These are phyloP conservation scores for Willisornis vidua DNA, from an alignment of 2,113 vertebrate genomes.

Conservation along the genomic window DNA sequence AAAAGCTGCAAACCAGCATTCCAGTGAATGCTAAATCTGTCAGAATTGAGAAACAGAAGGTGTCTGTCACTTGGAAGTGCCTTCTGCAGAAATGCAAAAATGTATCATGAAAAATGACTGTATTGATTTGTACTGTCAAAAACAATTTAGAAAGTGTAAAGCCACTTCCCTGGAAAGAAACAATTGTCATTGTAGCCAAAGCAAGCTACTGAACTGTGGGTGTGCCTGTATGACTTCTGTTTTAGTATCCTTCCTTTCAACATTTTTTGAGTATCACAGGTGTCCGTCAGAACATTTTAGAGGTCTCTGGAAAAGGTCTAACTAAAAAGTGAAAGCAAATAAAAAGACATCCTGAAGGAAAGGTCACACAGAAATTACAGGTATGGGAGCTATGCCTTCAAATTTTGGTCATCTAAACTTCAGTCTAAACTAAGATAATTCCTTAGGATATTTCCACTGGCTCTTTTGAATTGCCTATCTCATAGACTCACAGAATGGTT, in stretches of 20 bases:
- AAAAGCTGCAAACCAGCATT: neutral
- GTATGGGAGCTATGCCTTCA: neutral
- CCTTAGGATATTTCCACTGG: neutral
- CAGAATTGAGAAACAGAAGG: neutral
- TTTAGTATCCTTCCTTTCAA: neutral
- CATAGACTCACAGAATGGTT: neutral
- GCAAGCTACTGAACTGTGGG: neutral
- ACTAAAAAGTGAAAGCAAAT: neutral
- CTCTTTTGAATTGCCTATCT: neutral
- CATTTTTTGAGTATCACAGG: neutral
- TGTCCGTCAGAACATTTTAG: neutral
- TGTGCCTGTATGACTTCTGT: neutral
- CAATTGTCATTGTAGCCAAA: neutral
- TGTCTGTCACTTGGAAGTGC: neutral
- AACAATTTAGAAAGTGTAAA: neutral
- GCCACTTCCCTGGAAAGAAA: neutral
- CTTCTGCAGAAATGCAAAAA: neutral
- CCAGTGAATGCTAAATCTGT: neutral
- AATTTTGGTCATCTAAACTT: neutral
- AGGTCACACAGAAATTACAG: neutral
- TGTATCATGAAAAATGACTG: neutral
- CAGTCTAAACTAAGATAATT: neutral
- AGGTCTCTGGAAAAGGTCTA: neutral
- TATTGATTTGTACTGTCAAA: neutral
- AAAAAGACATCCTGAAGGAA: neutral